These are phyloP conservation scores for Esox niger DNA, from an alignment of 2,113 vertebrate species.

Conservation along the genomic window DNA sequence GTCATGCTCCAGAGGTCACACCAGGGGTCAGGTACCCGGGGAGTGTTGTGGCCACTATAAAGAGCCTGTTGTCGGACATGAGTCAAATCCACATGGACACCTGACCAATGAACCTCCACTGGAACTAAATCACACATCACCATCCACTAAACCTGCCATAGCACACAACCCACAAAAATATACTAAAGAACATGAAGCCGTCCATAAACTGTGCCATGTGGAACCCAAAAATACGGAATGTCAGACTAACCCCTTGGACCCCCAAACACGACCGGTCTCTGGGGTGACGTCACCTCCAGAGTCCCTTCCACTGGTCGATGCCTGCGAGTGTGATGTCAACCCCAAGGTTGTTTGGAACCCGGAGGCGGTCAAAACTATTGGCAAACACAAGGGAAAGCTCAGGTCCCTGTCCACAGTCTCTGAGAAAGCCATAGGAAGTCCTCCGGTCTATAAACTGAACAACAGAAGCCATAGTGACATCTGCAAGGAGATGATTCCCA, in stretches of 20 bases:
- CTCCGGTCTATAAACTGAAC: slow-evolving; percentile 64
- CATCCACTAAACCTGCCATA: slow-evolving; percentile 10
- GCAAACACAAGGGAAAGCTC: slow-evolving; percentile 64
- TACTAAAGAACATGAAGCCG: slow-evolving; percentile 41
- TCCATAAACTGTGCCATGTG: slow-evolving; percentile 44
- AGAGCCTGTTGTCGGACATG: slow-evolving; percentile 21
- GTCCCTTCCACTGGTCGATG: slow-evolving; percentile 3
- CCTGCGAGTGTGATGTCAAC: background rate
- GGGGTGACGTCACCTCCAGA: background rate
- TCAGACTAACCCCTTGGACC: slow-evolving; percentile 40
- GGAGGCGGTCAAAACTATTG: slow-evolving; percentile 48
- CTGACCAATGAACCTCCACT: slow-evolving; percentile 20
- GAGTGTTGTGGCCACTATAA: slow-evolving; percentile 47
- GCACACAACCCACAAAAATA: slow-evolving; percentile 32
- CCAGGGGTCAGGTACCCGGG: slow-evolving; percentile 26
- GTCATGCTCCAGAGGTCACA: slow-evolving; percentile 22
- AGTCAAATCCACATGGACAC: slow-evolving; percentile 31
- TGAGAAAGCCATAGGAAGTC: slow-evolving; percentile 72
- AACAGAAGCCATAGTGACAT: slow-evolving; percentile 67
- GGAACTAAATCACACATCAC: slow-evolving; percentile 11
- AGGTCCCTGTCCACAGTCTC: slow-evolving; percentile 69
- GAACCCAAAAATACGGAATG: slow-evolving; percentile 44
- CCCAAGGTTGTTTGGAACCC: slow-evolving; percentile 25
- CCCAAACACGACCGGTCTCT: slow-evolving; percentile 19
- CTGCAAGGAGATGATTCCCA: slow-evolving; percentile 60